Conservation (phyloP, 2,113 vertebrate genomes). For the Anarhynchus alexandrinus region DNA sequence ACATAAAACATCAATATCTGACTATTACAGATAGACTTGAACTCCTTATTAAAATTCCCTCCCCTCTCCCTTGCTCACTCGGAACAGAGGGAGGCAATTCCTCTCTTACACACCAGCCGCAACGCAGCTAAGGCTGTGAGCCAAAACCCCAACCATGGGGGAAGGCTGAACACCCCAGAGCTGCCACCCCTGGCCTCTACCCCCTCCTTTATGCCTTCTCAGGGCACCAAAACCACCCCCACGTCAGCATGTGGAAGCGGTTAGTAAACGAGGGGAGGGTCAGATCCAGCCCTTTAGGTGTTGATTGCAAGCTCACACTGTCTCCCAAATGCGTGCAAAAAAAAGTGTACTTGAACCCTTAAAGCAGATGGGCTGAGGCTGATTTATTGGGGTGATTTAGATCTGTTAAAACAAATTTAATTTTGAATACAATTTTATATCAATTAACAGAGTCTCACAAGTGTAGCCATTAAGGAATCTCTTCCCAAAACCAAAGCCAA, state of each 20-base stretch:
- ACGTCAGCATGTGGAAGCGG: neutral
- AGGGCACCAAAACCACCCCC: neutral
- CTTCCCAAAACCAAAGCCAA: conserved; percentile 51
- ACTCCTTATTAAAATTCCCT: neutral
- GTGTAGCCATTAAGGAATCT: conserved; percentile 46
- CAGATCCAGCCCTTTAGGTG: neutral
- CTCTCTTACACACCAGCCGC: rapidly evolving
- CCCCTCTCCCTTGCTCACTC: neutral
- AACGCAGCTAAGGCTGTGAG: rapidly evolving
- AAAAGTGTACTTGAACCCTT: neutral
- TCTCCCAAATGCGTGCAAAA: neutral
- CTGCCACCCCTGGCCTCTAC: rapidly evolving
- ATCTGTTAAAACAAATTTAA: conserved; percentile 51
- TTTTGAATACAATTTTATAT: conserved; percentile 62
- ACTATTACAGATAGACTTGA: neutral
- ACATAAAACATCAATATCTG: neutral
- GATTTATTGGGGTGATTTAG: conserved; percentile 56
- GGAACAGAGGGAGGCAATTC: rapidly evolving
- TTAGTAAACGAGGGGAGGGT: neutral
- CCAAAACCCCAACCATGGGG: too few relatives aligned
- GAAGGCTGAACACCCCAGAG: rapidly evolving
- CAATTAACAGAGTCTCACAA: conserved; percentile 54
- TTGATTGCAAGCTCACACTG: neutral
- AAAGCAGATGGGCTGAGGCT: neutral
- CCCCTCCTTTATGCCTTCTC: neutral